phyloP scores from a whole-genome alignment of 1,140 invertebrate species.

The Lordiphosa mommai region DNA sequence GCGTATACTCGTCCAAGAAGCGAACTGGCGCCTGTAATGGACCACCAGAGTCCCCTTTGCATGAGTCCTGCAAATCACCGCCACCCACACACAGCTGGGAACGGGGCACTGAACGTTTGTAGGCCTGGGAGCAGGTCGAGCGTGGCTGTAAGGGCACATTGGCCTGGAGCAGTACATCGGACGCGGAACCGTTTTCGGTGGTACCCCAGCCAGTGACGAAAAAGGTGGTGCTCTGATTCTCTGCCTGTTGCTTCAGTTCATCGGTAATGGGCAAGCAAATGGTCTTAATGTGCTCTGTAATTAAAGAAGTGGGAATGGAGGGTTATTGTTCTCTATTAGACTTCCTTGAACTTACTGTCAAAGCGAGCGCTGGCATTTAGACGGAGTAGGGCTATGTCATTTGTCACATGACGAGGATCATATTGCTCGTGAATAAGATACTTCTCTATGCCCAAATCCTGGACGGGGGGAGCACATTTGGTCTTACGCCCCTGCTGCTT shows the following conservation, averaged over 20 bases:
- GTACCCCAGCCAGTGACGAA: conserved; percentile 82
- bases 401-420: conserved; percentile 80
- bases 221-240: conserved; percentile 56
- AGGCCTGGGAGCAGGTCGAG: conserved; percentile 31
- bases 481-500: conserved; percentile 52
- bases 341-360: conserved; percentile 25
- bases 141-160: conserved; percentile 42
- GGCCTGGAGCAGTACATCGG: conserved; percentile 61
- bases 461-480: conserved; percentile 80
- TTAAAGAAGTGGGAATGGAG: not conserved
- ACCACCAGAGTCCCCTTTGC: conserved; percentile 81
- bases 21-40: conserved; percentile 59
- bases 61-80: conserved; percentile 81
- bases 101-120: conserved; percentile 25
- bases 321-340: not conserved
- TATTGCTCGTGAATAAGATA: conserved; percentile 83
- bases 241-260: conserved; percentile 74
- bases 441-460: conserved; percentile 82
- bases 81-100: conserved; percentile 64
- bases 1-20: conserved; percentile 37
- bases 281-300: conserved; percentile 82
- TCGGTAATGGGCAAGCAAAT: conserved; percentile 85
- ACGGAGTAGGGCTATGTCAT: conserved; percentile 85
- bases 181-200: conserved; percentile 57
- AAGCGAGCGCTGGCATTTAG: conserved; percentile 44